A percentile compares a stretch with the other conserved stretches of the same genome.
These are phyloP conservation scores for Papilio polytes DNA, from an alignment of 1,140 invertebrate species.

Conservation along the genomic window DNA sequence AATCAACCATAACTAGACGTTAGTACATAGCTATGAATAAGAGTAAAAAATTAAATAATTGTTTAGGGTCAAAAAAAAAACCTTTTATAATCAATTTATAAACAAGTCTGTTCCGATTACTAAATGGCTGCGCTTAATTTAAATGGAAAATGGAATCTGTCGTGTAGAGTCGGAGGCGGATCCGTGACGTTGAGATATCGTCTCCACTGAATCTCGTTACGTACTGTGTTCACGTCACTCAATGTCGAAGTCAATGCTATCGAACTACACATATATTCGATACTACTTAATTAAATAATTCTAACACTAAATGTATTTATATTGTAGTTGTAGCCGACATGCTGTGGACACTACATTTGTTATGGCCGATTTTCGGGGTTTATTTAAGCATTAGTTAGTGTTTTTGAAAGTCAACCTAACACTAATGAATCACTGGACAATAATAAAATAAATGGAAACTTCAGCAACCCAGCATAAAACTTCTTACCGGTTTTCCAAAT, in stretches of 20 bases:
- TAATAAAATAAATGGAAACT: no score
- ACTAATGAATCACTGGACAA: no score
- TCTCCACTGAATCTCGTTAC: constrained; percentile 26
- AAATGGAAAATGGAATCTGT: constrained; percentile 21
- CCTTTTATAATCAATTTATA: no score
- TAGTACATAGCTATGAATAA: no score
- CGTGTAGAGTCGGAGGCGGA: not conserved
- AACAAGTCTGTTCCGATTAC: not conserved
- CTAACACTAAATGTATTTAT: not conserved
- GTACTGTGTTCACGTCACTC: constrained; percentile 23
- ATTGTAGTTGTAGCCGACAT: not conserved
- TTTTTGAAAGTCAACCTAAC: no score
- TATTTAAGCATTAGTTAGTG: no score
- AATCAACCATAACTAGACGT: no score
- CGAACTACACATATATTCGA: not conserved
- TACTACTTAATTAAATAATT: constrained; percentile 19
- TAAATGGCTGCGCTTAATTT: constrained; percentile 21
- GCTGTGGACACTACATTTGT: not conserved
- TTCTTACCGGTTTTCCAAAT: no score
- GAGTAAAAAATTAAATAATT: no score
- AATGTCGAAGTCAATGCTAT: constrained; percentile 18
- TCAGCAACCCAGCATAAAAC: no score
- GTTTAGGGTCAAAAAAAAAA: no score
- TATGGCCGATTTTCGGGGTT: not conserved
- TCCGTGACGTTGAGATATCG: constrained; percentile 14